Conservation (phyloP, 2,888 invertebrate genomes). For the Lissocephala sabroskyi region DNA sequence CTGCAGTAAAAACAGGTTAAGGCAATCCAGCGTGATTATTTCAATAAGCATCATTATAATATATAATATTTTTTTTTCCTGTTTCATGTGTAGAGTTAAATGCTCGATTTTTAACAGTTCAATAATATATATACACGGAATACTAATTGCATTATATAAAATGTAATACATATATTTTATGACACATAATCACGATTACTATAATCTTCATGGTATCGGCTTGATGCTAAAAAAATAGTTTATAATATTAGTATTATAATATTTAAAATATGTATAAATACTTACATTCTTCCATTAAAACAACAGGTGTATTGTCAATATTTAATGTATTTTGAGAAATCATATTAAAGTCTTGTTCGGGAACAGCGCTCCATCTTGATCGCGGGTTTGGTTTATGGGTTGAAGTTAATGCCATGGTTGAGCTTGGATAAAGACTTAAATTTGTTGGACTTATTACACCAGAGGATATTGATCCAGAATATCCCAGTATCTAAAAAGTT, state of each 20-base stretch:
- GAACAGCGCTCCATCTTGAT: slow-evolving; percentile 88
- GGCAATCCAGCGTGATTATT: too few species aligned
- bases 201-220: slow-evolving; percentile 70
- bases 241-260: too few species aligned
- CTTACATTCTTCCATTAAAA: slow-evolving; percentile 86
- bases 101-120: too few species aligned
- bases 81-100: too few species aligned
- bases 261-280: slow-evolving; percentile 13
- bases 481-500: slow-evolving; percentile 87
- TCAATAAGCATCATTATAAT: too few species aligned
- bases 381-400: slow-evolving; percentile 82
- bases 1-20: too few species aligned
- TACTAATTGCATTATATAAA: too few species aligned
- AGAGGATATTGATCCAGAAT: slow-evolving; percentile 87
- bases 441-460: slow-evolving; percentile 92
- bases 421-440: slow-evolving; percentile 86
- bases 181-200: slow-evolving; percentile 69
- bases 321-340: slow-evolving; percentile 82
- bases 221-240: slow-evolving; percentile 37
- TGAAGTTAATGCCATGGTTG: slow-evolving; percentile 73
- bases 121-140: too few species aligned
- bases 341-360: slow-evolving; percentile 97
- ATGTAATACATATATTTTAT: slow-evolving; percentile 43
- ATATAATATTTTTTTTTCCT: too few species aligned
- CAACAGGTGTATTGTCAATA: slow-evolving; percentile 79